Conservation (phyloP, 2,888 invertebrate genomes). For the Pocota personata region DNA sequence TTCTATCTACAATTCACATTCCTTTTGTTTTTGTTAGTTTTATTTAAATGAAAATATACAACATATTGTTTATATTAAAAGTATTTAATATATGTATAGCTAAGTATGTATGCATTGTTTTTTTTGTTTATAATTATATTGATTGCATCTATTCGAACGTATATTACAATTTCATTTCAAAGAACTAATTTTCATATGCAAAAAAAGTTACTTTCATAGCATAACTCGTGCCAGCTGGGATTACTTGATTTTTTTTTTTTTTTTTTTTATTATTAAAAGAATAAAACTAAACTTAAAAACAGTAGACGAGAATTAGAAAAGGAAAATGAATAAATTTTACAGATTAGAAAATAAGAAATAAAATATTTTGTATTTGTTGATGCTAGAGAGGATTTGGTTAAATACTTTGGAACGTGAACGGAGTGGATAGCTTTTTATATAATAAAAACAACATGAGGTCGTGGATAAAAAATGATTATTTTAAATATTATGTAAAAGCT, state of each 20-base stretch:
- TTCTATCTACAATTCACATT: conserved; percentile 64
- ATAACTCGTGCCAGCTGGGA: conserved; percentile 84
- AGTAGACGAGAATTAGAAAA: not conserved
- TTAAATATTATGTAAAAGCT: no score
- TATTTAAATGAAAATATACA: conserved; percentile 38
- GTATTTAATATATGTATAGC: conserved; percentile 35
- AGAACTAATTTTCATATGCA: conserved; percentile 70
- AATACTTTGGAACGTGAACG: not conserved
- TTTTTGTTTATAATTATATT: not conserved
- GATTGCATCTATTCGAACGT: conserved; percentile 62
- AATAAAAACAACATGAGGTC: no score
- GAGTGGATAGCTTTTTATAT: not conserved
- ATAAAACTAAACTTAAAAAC: conserved; percentile 22
- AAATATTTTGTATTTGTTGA: not conserved
- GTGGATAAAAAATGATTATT: no score
- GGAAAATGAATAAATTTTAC: not conserved
- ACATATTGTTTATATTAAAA: conserved; percentile 29
- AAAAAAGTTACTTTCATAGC: conserved; percentile 78
- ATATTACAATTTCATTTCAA: conserved; percentile 69
- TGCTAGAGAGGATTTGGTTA: not conserved
- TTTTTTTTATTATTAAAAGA: conserved; percentile 72
- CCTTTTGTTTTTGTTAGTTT: conserved; percentile 22
- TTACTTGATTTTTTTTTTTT: conserved; percentile 78
- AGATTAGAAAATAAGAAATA: not conserved
- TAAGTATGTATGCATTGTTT: conserved; percentile 56